phyloP scores from a whole-genome alignment of 2,888 invertebrate species.

The Drosophila mayaguana region DNA sequence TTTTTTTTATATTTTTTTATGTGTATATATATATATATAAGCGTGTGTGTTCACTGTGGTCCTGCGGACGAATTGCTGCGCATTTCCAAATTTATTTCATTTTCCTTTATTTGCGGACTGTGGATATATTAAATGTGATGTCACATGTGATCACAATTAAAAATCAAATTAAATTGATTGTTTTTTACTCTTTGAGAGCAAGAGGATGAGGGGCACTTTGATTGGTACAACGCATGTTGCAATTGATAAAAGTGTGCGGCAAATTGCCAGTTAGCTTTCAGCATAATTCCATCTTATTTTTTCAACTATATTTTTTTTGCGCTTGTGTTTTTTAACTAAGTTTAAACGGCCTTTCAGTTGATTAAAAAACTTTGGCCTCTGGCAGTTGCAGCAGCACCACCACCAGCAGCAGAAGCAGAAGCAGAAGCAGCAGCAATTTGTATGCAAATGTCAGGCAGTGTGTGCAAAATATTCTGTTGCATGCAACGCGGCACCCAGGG shows the following conservation, averaged over 20 bases:
- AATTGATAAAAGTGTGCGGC: constrained; percentile 39
- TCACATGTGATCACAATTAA: constrained; percentile 58
- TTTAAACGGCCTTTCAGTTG: constrained; percentile 80
- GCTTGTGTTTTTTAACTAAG: constrained; percentile 58
- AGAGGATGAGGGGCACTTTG: constrained; percentile 12
- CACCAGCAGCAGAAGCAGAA: constrained; percentile 37
- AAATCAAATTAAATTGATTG: constrained; percentile 45
- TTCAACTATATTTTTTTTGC: constrained; percentile 16
- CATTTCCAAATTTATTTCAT: constrained; percentile 25
- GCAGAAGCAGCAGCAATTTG: constrained; percentile 62
- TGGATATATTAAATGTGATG: constrained; percentile 43
- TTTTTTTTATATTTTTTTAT: too few relatives aligned
- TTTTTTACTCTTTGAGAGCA: neutral
- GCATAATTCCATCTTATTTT: constrained; percentile 55
- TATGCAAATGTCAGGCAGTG: constrained; percentile 70
- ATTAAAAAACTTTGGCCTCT: constrained; percentile 76
- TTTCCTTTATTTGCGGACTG: neutral
- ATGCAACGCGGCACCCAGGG: constrained; percentile 50
- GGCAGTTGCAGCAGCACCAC: constrained; percentile 11
- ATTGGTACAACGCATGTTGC: constrained; percentile 44
- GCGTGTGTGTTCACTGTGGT: constrained; percentile 18
- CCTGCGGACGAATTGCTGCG: constrained; percentile 39
- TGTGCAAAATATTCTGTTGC: constrained; percentile 73
- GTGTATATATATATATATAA: too few relatives aligned
- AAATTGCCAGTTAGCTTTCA: constrained; percentile 43